Conservation (phyloP, 1,140 invertebrate species). For the Cydia strobilella region DNA sequence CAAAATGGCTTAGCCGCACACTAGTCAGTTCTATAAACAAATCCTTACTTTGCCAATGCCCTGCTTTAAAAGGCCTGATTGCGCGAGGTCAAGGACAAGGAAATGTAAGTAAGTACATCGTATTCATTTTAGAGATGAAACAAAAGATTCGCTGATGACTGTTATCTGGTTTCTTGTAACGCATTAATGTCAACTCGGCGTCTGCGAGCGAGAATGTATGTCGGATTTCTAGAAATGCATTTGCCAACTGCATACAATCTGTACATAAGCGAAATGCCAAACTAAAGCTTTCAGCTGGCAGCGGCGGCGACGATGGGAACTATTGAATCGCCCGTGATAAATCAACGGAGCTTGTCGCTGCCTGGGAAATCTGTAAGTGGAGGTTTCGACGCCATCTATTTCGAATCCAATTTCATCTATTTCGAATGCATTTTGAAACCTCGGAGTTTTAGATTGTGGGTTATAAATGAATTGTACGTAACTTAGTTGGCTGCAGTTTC, state of each 20-base stretch:
- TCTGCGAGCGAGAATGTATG: conserved; percentile 1
- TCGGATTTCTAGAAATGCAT: conserved; percentile 27
- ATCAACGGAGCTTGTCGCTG: conserved; percentile 32
- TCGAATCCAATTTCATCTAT: conserved; percentile 25
- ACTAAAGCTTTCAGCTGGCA: conserved; percentile 32
- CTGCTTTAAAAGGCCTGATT: conserved; percentile 16
- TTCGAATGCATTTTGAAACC: conserved; percentile 23
- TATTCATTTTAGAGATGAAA: not conserved
- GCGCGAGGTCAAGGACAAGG: not conserved
- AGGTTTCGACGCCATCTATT: conserved; percentile 31
- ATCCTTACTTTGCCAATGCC: conserved; percentile 9
- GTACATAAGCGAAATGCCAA: conserved; percentile 29
- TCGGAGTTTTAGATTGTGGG: conserved; percentile 6
- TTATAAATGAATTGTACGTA: conserved; percentile 6
- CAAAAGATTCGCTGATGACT: not conserved
- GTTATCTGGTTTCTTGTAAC: conserved; percentile 9
- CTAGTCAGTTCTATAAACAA: conserved; percentile 6
- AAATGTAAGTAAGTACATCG: not conserved
- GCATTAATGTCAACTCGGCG: conserved; percentile 7
- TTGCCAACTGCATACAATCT: conserved; percentile 29
- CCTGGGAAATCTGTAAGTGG: conserved; percentile 22
- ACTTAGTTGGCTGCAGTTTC: not conserved
- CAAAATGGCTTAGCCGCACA: conserved; percentile 5
- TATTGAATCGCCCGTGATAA: conserved; percentile 31
- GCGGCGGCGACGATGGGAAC: conserved; percentile 22